Base-by-base conservation (phyloP, 2,113 vertebrate species). In the Lophius piscatorius region DNA sequence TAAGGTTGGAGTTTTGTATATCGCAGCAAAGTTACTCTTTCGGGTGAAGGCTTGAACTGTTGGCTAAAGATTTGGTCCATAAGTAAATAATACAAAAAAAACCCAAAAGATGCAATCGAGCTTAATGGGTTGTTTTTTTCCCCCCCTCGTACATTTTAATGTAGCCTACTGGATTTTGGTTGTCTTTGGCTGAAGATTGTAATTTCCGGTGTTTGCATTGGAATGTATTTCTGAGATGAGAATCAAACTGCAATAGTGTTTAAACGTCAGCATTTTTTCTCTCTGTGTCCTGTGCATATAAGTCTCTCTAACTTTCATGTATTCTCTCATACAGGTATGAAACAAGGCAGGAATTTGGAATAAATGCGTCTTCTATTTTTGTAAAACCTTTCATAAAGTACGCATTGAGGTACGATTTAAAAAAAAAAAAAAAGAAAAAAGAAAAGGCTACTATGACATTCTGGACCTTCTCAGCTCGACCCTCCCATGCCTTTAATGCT, bases 401-500 rank as follows among this genome's bases (percentile, higher is more conserved):
- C 49, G 42, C 21, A n/a, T 61, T 66, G 29, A 71, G 58, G 74
- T 82, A 76, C 74, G 42, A 35, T 31, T 18, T n/a, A n/a, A n/a
- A n/a, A n/a, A n/a, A n/a, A n/a, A n/a, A n/a, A n/a, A n/a, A n/a
- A n/a, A n/a, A n/a, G n/a, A n/a, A 56, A 48, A 31, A 13, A 45
- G 46, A 49, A 69, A 59, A 75, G 63, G 38, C 49, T 40, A 51
- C 55, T 56, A 35, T n/a, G 14, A 44, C 50, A 22, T 31, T 33
- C 21, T 59, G 61, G 47, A 1, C 54, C 47, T 36, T 55, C 46
- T 65, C 52, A 67, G 73, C 63, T 67, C 34, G 44, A 48, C 54
- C 49, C 55, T 69, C 52, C 67, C 46, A 39, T 64, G 87, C 87
- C 86, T 89, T 83, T 78, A 76, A 87, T 70, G 87, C 84, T 90